Percentiles rank a stretch among this genome's conserved stretches.
phyloP scores from a whole-genome alignment of 2,888 invertebrate genomes.

The Mythimna ferrago region DNA sequence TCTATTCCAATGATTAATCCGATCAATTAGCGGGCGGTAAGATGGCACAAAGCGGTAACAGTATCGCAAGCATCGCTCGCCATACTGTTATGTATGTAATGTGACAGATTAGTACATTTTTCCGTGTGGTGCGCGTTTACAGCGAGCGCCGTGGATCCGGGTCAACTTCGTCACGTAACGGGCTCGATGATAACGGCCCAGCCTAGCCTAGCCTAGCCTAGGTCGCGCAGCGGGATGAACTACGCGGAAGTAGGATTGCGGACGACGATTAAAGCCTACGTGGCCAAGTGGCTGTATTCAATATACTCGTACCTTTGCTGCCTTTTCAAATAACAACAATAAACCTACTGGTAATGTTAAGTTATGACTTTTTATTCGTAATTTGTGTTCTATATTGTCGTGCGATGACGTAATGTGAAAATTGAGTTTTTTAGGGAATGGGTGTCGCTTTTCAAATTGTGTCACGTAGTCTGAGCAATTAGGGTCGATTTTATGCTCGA shows the following conservation, averaged over 20 bases:
- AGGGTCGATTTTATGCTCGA: conserved; percentile 41
- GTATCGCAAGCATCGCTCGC: conserved; percentile 48
- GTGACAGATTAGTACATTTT: conserved; percentile 76
- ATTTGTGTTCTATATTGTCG: conserved; percentile 27
- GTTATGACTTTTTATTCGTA: conserved; percentile 7
- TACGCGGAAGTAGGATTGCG: conserved; percentile 88
- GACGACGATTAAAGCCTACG: conserved; percentile 78
- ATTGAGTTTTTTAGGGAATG: conserved; percentile 32
- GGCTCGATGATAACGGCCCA: conserved; percentile 86
- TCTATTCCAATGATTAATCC: conserved; percentile 26
- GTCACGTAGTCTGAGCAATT: conserved; percentile 47
- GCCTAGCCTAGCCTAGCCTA: conserved; percentile 82
- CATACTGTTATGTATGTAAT: conserved; percentile 62
- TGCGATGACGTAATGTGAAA: conserved; percentile 25
- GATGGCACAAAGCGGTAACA: conserved; percentile 48
- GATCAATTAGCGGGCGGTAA: conserved; percentile 54
- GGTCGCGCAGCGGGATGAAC: conserved; percentile 90
- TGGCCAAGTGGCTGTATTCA: conserved; percentile 41
- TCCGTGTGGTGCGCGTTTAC: conserved; percentile 73
- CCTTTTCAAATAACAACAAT: conserved; percentile 34
- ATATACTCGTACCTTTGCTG: conserved; percentile 24
- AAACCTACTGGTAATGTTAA: conserved; percentile 15
- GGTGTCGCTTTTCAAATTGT: conserved; percentile 35
- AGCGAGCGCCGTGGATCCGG: conserved; percentile 81
- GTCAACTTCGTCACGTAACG: conserved; percentile 89